Conservation (phyloP, 2,797 vertebrate genomes). For the Anolis apletophallus region DNA sequence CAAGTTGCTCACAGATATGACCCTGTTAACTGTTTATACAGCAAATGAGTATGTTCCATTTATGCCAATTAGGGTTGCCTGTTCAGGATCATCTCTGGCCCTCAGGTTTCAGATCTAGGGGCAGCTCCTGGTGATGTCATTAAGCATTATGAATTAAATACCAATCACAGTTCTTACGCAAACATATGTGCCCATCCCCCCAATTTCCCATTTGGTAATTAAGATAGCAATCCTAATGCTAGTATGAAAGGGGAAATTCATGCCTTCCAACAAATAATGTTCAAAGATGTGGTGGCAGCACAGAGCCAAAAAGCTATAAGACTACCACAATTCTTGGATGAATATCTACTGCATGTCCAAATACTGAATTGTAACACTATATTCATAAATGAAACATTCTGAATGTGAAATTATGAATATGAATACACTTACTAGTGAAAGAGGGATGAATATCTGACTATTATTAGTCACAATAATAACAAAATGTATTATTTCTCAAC, state of each 20-base stretch:
- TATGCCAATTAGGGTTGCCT: too few relatives aligned
- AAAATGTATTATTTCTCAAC: slow-evolving; percentile 49
- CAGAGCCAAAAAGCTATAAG: background rate
- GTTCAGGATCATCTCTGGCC: too few relatives aligned
- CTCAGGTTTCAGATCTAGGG: too few relatives aligned
- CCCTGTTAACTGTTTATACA: background rate
- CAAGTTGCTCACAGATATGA: background rate
- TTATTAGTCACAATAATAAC: background rate
- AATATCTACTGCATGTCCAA: background rate
- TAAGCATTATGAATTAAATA: too few relatives aligned
- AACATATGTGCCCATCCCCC: too few relatives aligned
- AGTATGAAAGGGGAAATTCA: background rate
- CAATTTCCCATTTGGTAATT: too few relatives aligned
- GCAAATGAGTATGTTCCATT: background rate
- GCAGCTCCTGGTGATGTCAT: too few relatives aligned
- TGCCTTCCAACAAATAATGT: background rate
- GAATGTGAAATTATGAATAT: background rate
- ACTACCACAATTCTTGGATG: background rate
- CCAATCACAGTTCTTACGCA: too few relatives aligned
- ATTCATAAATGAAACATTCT: background rate
- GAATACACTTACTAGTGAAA: background rate
- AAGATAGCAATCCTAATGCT: too few relatives aligned
- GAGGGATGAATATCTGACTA: background rate
- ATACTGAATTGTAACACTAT: background rate
- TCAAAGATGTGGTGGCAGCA: background rate